Conservation (phyloP, 2,888 invertebrate species). For the Alentia gelatinosa region DNA sequence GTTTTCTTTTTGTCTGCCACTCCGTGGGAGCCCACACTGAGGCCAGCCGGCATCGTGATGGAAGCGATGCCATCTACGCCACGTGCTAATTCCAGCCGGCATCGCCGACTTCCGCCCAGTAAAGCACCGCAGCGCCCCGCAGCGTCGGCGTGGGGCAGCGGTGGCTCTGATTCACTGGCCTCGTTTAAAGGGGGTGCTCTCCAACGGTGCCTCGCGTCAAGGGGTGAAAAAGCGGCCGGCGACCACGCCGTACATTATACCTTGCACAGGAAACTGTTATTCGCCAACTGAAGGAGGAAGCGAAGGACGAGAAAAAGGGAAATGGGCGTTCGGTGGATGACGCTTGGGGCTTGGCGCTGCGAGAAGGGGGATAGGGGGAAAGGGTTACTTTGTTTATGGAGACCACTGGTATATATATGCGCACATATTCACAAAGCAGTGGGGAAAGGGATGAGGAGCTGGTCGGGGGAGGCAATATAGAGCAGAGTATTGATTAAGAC, state of each 20-base stretch:
- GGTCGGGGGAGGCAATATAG: neutral
- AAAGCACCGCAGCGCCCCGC: neutral
- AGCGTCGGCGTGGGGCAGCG: neutral
- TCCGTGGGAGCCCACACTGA: neutral
- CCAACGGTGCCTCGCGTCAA: neutral
- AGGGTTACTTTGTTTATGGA: neutral
- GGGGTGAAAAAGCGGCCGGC: conserved; percentile 27
- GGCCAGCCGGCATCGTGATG: neutral
- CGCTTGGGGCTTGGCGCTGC: neutral
- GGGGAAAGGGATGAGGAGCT: neutral
- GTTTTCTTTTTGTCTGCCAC: too few relatives aligned
- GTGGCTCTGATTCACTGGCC: conserved; percentile 14
- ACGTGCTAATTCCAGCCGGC: conserved; percentile 34
- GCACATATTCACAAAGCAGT: neutral
- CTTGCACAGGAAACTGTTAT: neutral
- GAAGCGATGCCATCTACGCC: conserved; percentile 17
- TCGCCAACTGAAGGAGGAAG: neutral
- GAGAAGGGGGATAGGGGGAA: too few relatives aligned
- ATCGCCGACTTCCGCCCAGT: conserved; percentile 29
- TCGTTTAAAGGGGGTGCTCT: neutral
- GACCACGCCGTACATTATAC: neutral
- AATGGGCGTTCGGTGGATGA: neutral
- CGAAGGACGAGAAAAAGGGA: neutral
- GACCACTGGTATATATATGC: neutral
- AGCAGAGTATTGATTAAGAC: conserved; percentile 31